Base-by-base conservation (phyloP, 2,113 vertebrate genomes). In the Phyllostomus discolor region DNA sequence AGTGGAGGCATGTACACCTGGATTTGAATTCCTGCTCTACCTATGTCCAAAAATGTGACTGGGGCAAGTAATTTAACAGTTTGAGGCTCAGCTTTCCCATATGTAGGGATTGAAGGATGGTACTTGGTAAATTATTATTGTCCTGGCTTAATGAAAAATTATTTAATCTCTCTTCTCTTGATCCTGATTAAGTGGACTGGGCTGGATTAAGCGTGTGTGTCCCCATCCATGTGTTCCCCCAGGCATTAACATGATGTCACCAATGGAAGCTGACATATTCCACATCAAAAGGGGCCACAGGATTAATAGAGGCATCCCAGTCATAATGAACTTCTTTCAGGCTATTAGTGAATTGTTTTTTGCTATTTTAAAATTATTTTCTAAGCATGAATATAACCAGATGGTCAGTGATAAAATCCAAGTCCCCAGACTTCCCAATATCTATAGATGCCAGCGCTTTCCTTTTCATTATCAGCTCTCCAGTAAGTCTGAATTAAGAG, bases 281-380 rank as follows among this genome's bases (percentile, higher is more conserved):
- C 10, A 59, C 20, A 79, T 67, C 64, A 59, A 33, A 82, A 92
- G 82, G 59, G 35, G 41, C 78, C 43, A 88, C 2, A 88, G 50
- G 90, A 66, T 94, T 97, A 86, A 90, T 78, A 57, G 33, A 86
- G 14, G 22, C 38, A 52, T 92, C 75, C 79, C 50, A 87, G 69
- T 85, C 70, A 7, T 57, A 92, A 92, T 79, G 66, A 94, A 75
- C 20, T 91, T 11, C n/a, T 96, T 95, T 94, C 66, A 66, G 69
- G 16, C 14, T 95, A 94, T 91, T 93, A 90, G 72, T 94, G 79
- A 86, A 48, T 91, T 96, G 89, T 94, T 97, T 92, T 95, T 97
- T 96, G 46, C 66, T 92, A 90, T 94, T 91, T 97, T 70, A 95
- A 95, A 46, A 69, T 85, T 84, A 41, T 41, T 80, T n/a, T 93